Evolutionary conservation across 64 coral and sea anemone genomes (phyloP).

Genomic region (Dendrophyllia cribrosa): DNA sequence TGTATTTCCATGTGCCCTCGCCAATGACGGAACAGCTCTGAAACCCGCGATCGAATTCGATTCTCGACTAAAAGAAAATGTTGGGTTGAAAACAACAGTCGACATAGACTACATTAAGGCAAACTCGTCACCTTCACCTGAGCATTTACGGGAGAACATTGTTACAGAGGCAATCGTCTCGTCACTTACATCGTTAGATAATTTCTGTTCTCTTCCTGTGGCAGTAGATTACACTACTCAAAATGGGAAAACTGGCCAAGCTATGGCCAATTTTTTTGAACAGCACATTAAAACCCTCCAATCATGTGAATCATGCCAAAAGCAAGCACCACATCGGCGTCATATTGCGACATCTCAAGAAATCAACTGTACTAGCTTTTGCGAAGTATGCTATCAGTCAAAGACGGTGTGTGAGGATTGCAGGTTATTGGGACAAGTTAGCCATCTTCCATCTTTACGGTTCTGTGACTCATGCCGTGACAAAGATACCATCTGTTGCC

Average conservation of each 20-base stretch:
- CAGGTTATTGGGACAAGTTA: slow-evolving; percentile 29
- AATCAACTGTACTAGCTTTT: slow-evolving; percentile 31
- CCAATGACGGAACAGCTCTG: neutral
- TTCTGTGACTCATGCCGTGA: slow-evolving; percentile 45
- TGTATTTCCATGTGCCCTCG: slow-evolving; percentile 42
- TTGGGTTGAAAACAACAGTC: slow-evolving; percentile 42
- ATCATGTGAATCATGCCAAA: slow-evolving; percentile 56
- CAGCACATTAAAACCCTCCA: slow-evolving; percentile 55
- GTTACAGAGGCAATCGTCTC: slow-evolving; percentile 33
- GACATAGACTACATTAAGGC: slow-evolving; percentile 40
- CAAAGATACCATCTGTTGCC: slow-evolving; percentile 7
- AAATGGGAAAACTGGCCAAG: slow-evolving; percentile 53
- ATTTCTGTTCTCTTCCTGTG: slow-evolving; percentile 72
- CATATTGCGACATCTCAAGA: slow-evolving; percentile 34
- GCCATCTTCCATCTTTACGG: slow-evolving; percentile 44
- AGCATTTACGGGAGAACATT: slow-evolving; percentile 23
- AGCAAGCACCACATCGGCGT: slow-evolving; percentile 45
- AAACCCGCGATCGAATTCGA: slow-evolving; percentile 58
- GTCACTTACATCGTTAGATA: slow-evolving; percentile 58
- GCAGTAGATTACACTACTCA: slow-evolving; percentile 42
- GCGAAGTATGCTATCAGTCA: slow-evolving; percentile 26
- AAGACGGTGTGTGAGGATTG: slow-evolving; percentile 31
- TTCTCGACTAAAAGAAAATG: slow-evolving; percentile 17
- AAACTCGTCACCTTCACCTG: neutral
- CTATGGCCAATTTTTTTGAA: slow-evolving; percentile 47